Conservation (phyloP, 1,140 invertebrate genomes). For the Leptinotarsa texana region DNA sequence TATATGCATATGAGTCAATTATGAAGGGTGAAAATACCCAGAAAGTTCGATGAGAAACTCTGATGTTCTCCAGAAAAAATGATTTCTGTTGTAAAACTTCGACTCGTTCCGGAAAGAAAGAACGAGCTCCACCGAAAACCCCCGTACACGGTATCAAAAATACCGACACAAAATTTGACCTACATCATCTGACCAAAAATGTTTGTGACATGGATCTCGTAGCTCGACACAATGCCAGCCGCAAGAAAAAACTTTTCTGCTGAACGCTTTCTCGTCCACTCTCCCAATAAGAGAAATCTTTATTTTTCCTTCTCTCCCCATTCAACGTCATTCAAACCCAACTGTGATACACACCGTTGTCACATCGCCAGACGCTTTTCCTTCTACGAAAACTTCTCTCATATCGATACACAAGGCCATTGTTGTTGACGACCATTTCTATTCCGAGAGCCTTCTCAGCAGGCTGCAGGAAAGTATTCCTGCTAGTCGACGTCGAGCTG, state of each 20-base stretch:
- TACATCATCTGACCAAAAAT: not conserved
- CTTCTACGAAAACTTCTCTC: not conserved
- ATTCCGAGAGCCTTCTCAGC: constrained; percentile 12
- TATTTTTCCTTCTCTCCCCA: not conserved
- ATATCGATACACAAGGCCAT: constrained; percentile 14
- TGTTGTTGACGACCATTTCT: constrained; percentile 18
- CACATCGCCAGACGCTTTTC: not conserved
- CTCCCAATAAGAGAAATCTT: not conserved
- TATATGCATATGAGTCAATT: too few relatives aligned
- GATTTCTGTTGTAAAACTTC: too few relatives aligned
- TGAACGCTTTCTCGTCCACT: not conserved
- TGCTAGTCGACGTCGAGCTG: constrained; percentile 4
- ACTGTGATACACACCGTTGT: not conserved
- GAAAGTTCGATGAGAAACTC: too few relatives aligned
- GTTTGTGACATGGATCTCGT: not conserved
- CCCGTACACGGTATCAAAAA: too few relatives aligned
- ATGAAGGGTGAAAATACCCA: too few relatives aligned
- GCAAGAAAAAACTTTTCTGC: not conserved
- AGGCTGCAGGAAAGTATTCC: constrained; percentile 16
- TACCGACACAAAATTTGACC: too few relatives aligned
- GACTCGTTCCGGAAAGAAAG: too few relatives aligned
- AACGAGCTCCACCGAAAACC: too few relatives aligned
- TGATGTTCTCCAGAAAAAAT: too few relatives aligned
- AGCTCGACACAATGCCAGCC: not conserved
- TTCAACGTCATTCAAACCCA: not conserved